Evolutionary conservation across 2,888 invertebrate species (phyloP), one percentile per base, ranked within the genome.

Genomic region (Diadromus collaris): DNA sequence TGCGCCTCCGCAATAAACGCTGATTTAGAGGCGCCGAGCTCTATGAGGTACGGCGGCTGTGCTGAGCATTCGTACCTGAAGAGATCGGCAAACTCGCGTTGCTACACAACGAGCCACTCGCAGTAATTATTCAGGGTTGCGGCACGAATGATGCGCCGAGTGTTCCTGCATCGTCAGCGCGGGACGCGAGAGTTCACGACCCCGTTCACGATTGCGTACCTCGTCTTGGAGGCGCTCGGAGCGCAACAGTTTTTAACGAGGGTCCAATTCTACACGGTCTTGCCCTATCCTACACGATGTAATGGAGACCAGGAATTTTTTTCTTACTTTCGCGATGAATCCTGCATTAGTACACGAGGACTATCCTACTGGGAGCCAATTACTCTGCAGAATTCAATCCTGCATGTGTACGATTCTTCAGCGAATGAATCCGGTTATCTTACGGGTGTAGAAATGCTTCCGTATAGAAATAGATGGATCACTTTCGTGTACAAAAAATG

Each of bases 11-110:
- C 69, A 83, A 84, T 84, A 83, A 85, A 83, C 74, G 63, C 68
- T 80, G 82, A 83, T 83, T 83, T 85, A 84, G 75, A 70, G 81
- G 81, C 44, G 60, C 44, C 64, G 29, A 54, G 58, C 48, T 76
- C 51, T 64, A 70, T 70, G 68, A 68, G 56, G 41, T 46, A 58
- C 21, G 21, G 44, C 56, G 27, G 38, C 19, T 54, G 56, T 41
- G 41, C 41, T 44, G 58, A 58, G 41, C 58, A 58, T 69, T 56
- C 56, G 44, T 41, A 32, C 19, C 54, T 34, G 21, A 16, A 54
- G 67, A 38, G 48, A 68, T 68, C 19, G 54, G 56, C 68, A 58
- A 69, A 69, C 46, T 41, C 5, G 48, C 65, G 38, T 41, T 0
- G 46, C 32, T 65, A 32, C 48, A 48, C 32, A 65, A 24, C 19